Evolutionary conservation across 2,797 vertebrate genomes (phyloP).

Genomic region (Chelon labrosus): DNA sequence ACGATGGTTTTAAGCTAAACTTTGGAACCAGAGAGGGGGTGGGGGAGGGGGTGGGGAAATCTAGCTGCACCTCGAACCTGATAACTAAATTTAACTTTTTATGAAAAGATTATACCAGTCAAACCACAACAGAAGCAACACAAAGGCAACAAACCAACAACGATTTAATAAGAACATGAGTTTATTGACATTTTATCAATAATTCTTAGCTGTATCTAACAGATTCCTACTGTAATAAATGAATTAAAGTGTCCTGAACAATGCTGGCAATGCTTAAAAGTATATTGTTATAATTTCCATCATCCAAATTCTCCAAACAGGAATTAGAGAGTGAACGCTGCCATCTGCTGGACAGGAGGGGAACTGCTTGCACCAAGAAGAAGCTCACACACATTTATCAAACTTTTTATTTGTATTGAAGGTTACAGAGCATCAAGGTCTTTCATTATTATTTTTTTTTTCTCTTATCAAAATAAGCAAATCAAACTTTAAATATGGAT

Average conservation of each 20-base stretch:
- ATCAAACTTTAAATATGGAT: conserved; percentile 57
- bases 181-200: neutral
- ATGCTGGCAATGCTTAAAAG: too few relatives aligned
- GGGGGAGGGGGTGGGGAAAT: neutral
- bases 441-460: conserved; percentile 11
- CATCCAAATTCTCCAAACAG: neutral
- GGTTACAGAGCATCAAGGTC: conserved; percentile 70
- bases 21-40: conserved; percentile 21
- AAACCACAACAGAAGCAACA: neutral
- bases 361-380: neutral
- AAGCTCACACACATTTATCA: conserved; percentile 43
- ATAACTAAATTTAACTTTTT: too few relatives aligned
- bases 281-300: too few relatives aligned
- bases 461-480: conserved; percentile 54
- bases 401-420: conserved; percentile 74
- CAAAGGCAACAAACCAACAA: neutral
- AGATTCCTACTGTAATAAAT: neutral
- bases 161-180: neutral
- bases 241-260: neutral
- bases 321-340: conserved; percentile 36
- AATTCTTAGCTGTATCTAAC: neutral
- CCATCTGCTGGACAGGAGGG: conserved; percentile 57
- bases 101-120: neutral
- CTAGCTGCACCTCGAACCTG: neutral
- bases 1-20: conserved; percentile 25